These are phyloP conservation scores for Grus americana DNA, from an alignment of 2,113 vertebrate species.

Conservation along the genomic window DNA sequence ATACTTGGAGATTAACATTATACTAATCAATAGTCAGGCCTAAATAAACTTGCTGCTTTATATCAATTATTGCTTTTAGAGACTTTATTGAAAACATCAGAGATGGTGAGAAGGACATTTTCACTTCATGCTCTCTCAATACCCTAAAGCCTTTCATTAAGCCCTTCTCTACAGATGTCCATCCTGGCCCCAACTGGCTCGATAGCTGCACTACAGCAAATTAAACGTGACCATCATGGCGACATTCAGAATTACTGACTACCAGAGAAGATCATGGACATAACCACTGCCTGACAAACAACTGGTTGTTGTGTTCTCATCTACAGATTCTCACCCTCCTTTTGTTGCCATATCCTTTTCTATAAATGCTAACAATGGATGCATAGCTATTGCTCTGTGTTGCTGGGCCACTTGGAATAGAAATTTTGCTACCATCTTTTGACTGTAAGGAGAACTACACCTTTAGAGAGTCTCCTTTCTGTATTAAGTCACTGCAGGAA, in stretches of 20 bases:
- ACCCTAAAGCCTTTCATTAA: neutral
- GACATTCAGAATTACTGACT: neutral
- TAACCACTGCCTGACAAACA: neutral
- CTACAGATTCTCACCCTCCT: neutral
- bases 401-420: neutral
- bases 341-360: neutral
- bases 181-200: neutral
- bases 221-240: neutral
- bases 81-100: neutral
- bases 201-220: neutral
- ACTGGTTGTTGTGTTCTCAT: neutral
- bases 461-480: neutral
- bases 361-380: neutral
- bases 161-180: neutral
- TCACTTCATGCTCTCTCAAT: neutral
- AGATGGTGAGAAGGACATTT: neutral
- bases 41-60: neutral
- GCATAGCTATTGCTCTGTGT: neutral
- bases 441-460: constrained; percentile 48
- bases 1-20: neutral
- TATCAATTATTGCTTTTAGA: neutral
- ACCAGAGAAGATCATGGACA: neutral
- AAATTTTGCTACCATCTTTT: constrained; percentile 58
- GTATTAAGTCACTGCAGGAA: neutral
- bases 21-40: neutral